Base-by-base conservation (phyloP, 2,888 invertebrate species). In the Platycheirus albimanus region DNA sequence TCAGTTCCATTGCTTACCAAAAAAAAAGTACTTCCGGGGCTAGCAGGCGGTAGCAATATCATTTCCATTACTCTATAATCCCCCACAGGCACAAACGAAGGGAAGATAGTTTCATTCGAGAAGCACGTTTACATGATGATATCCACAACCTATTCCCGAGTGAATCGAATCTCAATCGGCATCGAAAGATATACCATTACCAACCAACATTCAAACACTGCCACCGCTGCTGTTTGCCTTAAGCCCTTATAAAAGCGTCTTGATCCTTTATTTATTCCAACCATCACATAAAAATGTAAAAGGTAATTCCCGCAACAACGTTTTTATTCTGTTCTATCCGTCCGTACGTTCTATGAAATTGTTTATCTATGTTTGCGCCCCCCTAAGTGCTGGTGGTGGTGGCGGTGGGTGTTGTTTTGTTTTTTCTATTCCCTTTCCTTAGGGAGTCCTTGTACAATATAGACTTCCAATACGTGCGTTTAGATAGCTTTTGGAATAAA, bases 281-380 rank as follows among this genome's bases (percentile, higher is more conserved):
- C 38, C 45, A 28, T 11, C 11, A 6, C 72, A 67, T 36, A 38
- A 33, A 49, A 56, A 13, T 30, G 4, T 41, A 66, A 67, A 61
- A 66, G 66, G 79, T 63, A 63, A 72, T 74, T 79, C 61, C 30
- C 47, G 41, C 45, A 30, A 49, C 38, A 45, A 41, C 20, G 61
- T 67, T 45, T 19, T 72, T 52, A 17, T 54, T 30, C 15, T n/a
- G n/a, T n/a, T n/a, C n/a, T n/a, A n/a, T n/a, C n/a, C n/a, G n/a
- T n/a, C n/a, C 33, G 45, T 36, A n/a, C n/a, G 11, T 11, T 33
- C 20, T 51, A 19, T 33, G 56, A 33, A 56, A 56, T 51, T 71
- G 56, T 54, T 33, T 54, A 54, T 74, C 67, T 79, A 52, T 45
- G 47, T 20, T n/a, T n/a, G n/a, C n/a, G n/a, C n/a, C n/a, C n/a